Evolutionary conservation across 2,888 invertebrate genomes (phyloP).

Genomic region (Clunio marinus): DNA sequence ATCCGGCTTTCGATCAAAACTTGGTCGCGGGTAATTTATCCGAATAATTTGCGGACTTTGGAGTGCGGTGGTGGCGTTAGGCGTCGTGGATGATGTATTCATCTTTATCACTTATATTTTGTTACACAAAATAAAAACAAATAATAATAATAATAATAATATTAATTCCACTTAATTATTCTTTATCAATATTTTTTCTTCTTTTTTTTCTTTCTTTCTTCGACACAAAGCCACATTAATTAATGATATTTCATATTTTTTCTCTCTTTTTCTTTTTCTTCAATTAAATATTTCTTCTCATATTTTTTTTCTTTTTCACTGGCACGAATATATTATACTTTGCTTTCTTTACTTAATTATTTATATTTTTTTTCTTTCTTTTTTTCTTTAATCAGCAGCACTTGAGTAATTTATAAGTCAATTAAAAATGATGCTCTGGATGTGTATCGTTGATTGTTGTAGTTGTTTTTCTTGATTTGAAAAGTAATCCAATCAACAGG

Average conservation of each 20-base stretch:
- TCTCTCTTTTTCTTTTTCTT: background rate
- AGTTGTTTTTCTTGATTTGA: background rate
- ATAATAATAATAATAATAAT: too few relatives aligned
- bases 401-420: too few relatives aligned
- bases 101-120: slow-evolving; percentile 29
- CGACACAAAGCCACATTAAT: slow-evolving; percentile 13
- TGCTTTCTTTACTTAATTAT: too few relatives aligned
- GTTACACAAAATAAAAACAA: too few relatives aligned
- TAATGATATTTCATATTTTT: too few relatives aligned
- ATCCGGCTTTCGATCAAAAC: slow-evolving; percentile 30
- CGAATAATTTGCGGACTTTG: slow-evolving; percentile 37
- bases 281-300: slow-evolving; percentile 2
- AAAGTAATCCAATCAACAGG: slow-evolving; percentile 12
- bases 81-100: slow-evolving; percentile 14
- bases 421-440: background rate
- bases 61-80: slow-evolving; percentile 12
- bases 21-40: slow-evolving; percentile 28
- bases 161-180: background rate
- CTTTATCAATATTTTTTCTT: slow-evolving; percentile 17
- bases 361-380: background rate
- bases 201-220: slow-evolving; percentile 6
- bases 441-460: too few relatives aligned
- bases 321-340: background rate
- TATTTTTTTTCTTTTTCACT: slow-evolving; percentile 5
- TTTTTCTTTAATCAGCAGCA: background rate